Base-by-base conservation (phyloP, 2,113 vertebrate genomes). In the Redunca redunca region DNA sequence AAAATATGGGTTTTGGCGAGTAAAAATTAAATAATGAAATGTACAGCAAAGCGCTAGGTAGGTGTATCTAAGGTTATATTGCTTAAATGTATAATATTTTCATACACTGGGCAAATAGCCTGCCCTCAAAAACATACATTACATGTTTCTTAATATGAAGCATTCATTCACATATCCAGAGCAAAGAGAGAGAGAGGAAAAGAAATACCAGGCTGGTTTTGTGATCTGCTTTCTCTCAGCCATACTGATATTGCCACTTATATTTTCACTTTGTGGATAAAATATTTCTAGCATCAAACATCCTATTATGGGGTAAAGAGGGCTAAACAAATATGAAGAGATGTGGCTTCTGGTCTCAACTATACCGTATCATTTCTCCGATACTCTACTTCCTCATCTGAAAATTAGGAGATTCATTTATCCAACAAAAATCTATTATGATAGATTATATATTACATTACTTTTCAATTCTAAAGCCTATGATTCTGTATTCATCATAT, bases 331-430 rank as follows among this genome's bases (percentile, higher is more conserved):
- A 93, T 94, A 50, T 57, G n/a, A 92, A 58, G 33, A 84, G 36
- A 77, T 43, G 19, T 82, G 48, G 21, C 11, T 86, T 95, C 82
- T 93, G 43, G 26, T 94, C 40, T n/a, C 82, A 96, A 52, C 48
- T 89, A 94, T 87, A 88, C 43, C 60, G 62, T 67, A 58, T 40
- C 62, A 11, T 80, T 95, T 92, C 87, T 85, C 14, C 52, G 25
- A 89, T 80, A 60, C 26, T 92, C 86, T 78, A 83, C 58, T 90
- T 91, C 81, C 87, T 96, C 92, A 74, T 92, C 87, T 88, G n/a
- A 97, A 97, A 97, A 95, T 50, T n/a, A 95, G 25, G 28, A 91
- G 60, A 92, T 88, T 50, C 48, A 81, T 77, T 57, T 95, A 88
- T 17, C 88, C 67, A 94, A 94, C 33, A 92, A 83, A 93, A 95